Percentiles rank a stretch among this genome's conserved stretches.
phyloP scores from a whole-genome alignment of 2,797 vertebrate species.

The Pangasius macronema region DNA sequence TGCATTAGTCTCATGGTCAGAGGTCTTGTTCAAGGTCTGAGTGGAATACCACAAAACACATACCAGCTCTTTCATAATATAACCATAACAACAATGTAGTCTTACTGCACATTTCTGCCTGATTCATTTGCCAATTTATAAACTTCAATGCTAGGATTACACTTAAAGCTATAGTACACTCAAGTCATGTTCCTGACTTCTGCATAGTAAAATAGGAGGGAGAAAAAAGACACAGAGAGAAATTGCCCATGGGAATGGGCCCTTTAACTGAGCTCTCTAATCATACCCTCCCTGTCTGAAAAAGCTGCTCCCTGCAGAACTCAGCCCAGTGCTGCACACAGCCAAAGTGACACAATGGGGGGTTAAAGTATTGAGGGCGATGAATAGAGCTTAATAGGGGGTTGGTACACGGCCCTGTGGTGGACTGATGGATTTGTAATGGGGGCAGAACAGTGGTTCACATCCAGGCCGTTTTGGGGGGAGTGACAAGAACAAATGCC shows the following conservation, averaged over 20 bases:
- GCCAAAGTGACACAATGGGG: slow-evolving; percentile 72
- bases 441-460: slow-evolving; percentile 69
- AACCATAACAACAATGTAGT: background rate
- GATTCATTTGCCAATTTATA: background rate
- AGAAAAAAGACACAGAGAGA: slow-evolving; percentile 5
- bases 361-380: slow-evolving; percentile 71
- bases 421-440: slow-evolving; percentile 53
- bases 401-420: slow-evolving; percentile 65
- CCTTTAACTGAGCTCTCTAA: slow-evolving; percentile 69
- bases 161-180: background rate
- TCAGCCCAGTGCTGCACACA: slow-evolving; percentile 66
- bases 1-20: slow-evolving; percentile 13
- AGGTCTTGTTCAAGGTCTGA: slow-evolving; percentile 3
- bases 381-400: slow-evolving; percentile 71
- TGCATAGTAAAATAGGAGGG: background rate
- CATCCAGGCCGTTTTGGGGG: slow-evolving; percentile 57
- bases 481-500: slow-evolving; percentile 40
- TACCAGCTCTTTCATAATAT: background rate
- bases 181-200: background rate
- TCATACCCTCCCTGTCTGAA: slow-evolving; percentile 69
- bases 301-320: slow-evolving; percentile 73
- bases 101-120: background rate
- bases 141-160: background rate
- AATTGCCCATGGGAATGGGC: slow-evolving; percentile 63
- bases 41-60: slow-evolving; percentile 5